Base-by-base conservation (phyloP, 2,888 invertebrate species). In the Cecidostiba fungosa region DNA sequence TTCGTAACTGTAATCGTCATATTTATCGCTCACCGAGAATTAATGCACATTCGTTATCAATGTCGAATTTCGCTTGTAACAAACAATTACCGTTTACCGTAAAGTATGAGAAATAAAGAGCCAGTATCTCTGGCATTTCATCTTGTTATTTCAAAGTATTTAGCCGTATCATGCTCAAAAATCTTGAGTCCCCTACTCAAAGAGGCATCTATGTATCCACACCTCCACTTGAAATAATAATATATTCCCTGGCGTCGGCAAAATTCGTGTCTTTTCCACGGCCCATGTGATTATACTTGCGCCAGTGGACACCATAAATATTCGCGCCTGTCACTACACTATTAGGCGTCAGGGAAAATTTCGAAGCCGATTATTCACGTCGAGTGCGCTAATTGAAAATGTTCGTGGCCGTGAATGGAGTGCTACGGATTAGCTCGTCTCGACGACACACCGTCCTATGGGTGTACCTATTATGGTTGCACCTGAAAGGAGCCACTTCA, bases 331-430 rank as follows among this genome's bases (percentile, higher is more conserved):
- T 26, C 1, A 2, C 62, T 62, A 23, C 12, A 54, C n/a, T 1
- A n/a, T n/a, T n/a, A 54, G 54, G 54, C 14, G 29, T 29, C 66
- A 66, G 23, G 66, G 1, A 29, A 14, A 29, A 66, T 5, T 14
- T 14, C 29, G 66, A 8, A 66, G 23, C 26, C 66, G 66, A 66
- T 66, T 66, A 16, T 66, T 29, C 66, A 29, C 66, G 26, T 66
- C 66, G 66, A 66, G 66, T 66, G 66, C 29, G 29, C 29, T 66
- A 66, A 66, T 66, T 66, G 66, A 66, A 66, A 66, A 29, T 29
- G 66, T 66, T 14, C 66, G 66, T 66, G 66, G 66, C 66, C 66
- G 66, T 2, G 29, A 66, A 29, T 66, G 4, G 66, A 12, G 66
- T 14, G 66, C 29, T n/a, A 0, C 14, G 66, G 66, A 66, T 66